Conservation (phyloP, 1,140 invertebrate genomes). For the Laodelphax striatellus region DNA sequence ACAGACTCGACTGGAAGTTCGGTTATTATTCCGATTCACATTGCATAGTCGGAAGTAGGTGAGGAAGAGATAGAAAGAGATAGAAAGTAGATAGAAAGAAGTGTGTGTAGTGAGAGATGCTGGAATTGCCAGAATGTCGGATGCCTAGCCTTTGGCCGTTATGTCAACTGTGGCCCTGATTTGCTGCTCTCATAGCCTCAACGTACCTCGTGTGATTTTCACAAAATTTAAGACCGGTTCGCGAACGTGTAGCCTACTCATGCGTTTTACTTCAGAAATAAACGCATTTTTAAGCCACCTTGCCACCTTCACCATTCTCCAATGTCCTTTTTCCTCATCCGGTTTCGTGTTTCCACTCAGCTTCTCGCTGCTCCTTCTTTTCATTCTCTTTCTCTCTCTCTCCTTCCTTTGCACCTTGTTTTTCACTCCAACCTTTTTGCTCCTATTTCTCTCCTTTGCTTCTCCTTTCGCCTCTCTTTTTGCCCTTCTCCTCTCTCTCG, state of each 20-base stretch:
- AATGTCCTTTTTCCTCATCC: neutral
- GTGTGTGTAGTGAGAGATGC: too few species aligned
- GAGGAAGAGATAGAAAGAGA: too few species aligned
- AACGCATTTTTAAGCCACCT: neutral
- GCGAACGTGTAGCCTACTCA: neutral
- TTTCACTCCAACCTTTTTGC: neutral
- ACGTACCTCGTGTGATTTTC: neutral
- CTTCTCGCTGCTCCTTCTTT: neutral
- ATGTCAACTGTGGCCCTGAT: too few species aligned
- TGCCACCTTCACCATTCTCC: neutral
- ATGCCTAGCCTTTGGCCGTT: too few species aligned
- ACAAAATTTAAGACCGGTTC: neutral
- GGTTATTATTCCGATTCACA: too few species aligned
- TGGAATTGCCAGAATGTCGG: too few species aligned
- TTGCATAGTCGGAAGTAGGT: too few species aligned
- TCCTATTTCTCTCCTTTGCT: neutral
- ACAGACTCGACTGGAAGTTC: too few species aligned
- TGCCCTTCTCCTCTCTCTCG: neutral
- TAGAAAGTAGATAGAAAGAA: too few species aligned
- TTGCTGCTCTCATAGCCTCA: neutral
- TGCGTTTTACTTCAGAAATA: neutral
- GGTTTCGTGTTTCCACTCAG: neutral
- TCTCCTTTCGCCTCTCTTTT: neutral
- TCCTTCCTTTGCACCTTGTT: neutral
- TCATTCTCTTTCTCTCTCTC: neutral